Percentiles rank a stretch among this genome's conserved stretches.
Evolutionary conservation across 2,113 vertebrate genomes (phyloP).

Genomic region (Mobula hypostoma): DNA sequence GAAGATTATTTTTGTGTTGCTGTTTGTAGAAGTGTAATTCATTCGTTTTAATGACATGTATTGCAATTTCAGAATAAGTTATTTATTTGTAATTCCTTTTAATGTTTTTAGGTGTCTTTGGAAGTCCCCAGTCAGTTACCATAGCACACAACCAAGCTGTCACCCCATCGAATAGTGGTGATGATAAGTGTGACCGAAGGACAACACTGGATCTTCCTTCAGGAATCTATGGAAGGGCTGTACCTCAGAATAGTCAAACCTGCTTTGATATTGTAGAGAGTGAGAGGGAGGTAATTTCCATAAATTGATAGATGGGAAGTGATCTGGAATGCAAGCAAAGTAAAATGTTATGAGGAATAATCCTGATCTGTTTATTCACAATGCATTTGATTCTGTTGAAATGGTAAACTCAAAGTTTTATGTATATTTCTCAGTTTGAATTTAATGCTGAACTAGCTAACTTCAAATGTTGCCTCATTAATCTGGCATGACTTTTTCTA

Average conservation of each 20-base stretch:
- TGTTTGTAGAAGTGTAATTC: neutral
- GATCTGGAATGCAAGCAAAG: neutral
- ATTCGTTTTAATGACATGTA: neutral
- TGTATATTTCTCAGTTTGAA: neutral
- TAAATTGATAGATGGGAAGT: neutral
- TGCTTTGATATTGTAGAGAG: slow-evolving; percentile 42
- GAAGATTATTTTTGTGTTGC: neutral
- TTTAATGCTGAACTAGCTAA: neutral
- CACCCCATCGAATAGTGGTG: slow-evolving; percentile 51
- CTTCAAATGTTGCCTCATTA: neutral
- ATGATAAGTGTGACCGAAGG: slow-evolving; percentile 42
- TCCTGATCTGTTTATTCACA: neutral
- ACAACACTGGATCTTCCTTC: slow-evolving; percentile 49
- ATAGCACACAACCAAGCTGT: slow-evolving; percentile 46
- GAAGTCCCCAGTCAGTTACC: slow-evolving; percentile 48
- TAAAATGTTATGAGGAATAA: neutral
- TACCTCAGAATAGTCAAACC: slow-evolving; percentile 48
- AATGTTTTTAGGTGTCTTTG: slow-evolving; percentile 66
- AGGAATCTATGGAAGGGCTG: slow-evolving; percentile 52
- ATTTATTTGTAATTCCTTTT: neutral
- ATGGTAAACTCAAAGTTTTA: neutral
- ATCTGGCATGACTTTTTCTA: neutral
- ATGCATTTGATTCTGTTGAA: neutral
- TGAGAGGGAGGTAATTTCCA: slow-evolving; percentile 53
- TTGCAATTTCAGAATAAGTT: neutral